phyloP scores from a whole-genome alignment of 2,113 vertebrate species.

The Nycticebus coucang region DNA sequence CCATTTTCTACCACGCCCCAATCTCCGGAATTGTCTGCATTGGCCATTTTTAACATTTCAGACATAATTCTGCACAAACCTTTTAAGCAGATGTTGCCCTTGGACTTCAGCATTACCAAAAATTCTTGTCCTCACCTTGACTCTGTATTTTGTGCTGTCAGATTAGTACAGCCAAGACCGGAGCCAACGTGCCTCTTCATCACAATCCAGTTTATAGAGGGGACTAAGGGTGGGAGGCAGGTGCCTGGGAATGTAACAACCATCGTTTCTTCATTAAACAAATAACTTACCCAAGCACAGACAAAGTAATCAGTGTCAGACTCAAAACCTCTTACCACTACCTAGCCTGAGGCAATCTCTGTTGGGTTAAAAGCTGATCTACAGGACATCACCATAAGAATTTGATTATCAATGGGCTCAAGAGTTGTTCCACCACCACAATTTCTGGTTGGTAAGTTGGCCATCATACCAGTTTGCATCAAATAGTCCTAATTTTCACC shows the following conservation, averaged over 20 bases:
- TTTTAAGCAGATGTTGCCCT: neutral
- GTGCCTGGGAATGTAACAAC: neutral
- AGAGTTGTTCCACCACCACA: neutral
- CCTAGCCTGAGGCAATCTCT: neutral
- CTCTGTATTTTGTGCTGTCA: neutral
- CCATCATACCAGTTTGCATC: neutral
- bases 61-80: neutral
- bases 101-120: neutral
- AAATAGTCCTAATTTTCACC: neutral
- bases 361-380: neutral
- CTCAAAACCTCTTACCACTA: neutral
- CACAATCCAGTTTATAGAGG: neutral
- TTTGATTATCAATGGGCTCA: neutral
- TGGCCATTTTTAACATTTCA: neutral
- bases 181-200: neutral
- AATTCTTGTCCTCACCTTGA: neutral
- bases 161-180: neutral
- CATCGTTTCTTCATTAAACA: neutral
- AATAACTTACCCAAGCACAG: neutral
- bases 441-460: neutral
- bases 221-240: neutral
- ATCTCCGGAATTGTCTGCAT: neutral
- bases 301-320: neutral
- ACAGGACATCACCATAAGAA: neutral
- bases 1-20: neutral